Evolutionary conservation across 2,888 invertebrate species (phyloP), one percentile per base, ranked within the genome.

Genomic region (Folsomia manolachei): DNA sequence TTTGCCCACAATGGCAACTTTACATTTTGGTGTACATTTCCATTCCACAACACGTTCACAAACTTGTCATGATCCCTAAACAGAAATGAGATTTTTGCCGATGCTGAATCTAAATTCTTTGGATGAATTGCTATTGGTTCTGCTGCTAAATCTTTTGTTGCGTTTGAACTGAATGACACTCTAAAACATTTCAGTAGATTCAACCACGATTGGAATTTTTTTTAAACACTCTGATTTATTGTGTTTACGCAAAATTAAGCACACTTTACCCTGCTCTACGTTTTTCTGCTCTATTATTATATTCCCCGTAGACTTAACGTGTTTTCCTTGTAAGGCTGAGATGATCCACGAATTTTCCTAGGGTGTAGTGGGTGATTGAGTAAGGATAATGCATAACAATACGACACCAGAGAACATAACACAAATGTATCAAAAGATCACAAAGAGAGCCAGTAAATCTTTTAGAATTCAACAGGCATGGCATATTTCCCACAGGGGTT

Each of bases 221-320:
- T 7, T 9, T 4, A 21, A 56, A n/a, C 4, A 14, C 56, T 19
- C 19, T 56, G 56, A 56, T 56, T 56, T 56, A 56, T 56, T 19
- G 56, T 56, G 56, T 56, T 56, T 56, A 56, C 56, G 56, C 7
- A n/a, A 56, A 19, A 56, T 56, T 56, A 56, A 56, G 56, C 39
- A 39, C 39, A 14, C 14, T 39, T 39, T 39, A 4, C 14, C 14
- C 4, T 39, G 4, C 39, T 39, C 39, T 39, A 4, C 39, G 4
- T 39, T 14, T 39, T 39, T 39, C 14, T 39, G n/a, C n/a, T n/a
- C n/a, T n/a, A n/a, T n/a, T n/a, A n/a, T n/a, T n/a, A n/a, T 14
- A 39, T 39, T 39, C 39, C 7, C 39, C n/a, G n/a, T n/a, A n/a
- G n/a, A n/a, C n/a, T n/a, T n/a, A n/a, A n/a, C n/a, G n/a, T n/a